A percentile compares a stretch with the other conserved stretches of the same genome.
Evolutionary conservation across 2,888 invertebrate species (phyloP).

Genomic region (Scaptomyza polygonia): DNA sequence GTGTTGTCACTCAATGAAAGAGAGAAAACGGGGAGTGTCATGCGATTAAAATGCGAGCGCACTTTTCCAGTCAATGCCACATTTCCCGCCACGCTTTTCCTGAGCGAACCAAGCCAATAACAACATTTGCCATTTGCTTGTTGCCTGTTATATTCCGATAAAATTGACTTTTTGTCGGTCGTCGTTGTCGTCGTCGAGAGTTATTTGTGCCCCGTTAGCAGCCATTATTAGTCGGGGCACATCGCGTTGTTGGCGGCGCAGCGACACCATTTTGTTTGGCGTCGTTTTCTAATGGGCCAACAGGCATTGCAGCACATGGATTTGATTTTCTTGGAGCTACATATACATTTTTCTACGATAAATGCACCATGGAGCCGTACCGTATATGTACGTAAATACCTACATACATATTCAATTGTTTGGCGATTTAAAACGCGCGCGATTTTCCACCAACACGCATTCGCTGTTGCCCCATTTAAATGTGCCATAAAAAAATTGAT

Average conservation of each 20-base stretch:
- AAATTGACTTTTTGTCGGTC: conserved; percentile 80
- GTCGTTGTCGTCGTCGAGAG: conserved; percentile 35
- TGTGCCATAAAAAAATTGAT: conserved; percentile 11
- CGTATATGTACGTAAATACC: no score
- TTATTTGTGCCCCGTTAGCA: conserved; percentile 3
- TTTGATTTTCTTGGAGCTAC: conserved; percentile 7
- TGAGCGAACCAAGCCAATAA: neutral
- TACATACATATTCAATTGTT: neutral
- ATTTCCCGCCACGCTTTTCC: conserved; percentile 46
- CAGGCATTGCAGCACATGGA: conserved; percentile 74
- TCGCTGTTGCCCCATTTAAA: conserved; percentile 29
- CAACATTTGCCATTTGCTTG: conserved; percentile 51
- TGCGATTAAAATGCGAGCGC: neutral
- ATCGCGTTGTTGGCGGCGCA: conserved; percentile 40
- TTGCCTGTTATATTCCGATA: conserved; percentile 81
- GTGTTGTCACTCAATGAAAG: neutral
- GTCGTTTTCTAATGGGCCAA: conserved; percentile 78
- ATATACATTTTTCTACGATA: neutral
- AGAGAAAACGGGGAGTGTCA: neutral
- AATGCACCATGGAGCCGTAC: neutral
- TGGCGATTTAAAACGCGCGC: conserved; percentile 54
- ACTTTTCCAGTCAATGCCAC: conserved; percentile 54
- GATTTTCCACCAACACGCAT: conserved; percentile 17
- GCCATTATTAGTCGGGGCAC: neutral
- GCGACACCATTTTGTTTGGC: conserved; percentile 78